Evolutionary conservation across 2,888 invertebrate genomes (phyloP).

Genomic region (Callinectes sapidus): DNA sequence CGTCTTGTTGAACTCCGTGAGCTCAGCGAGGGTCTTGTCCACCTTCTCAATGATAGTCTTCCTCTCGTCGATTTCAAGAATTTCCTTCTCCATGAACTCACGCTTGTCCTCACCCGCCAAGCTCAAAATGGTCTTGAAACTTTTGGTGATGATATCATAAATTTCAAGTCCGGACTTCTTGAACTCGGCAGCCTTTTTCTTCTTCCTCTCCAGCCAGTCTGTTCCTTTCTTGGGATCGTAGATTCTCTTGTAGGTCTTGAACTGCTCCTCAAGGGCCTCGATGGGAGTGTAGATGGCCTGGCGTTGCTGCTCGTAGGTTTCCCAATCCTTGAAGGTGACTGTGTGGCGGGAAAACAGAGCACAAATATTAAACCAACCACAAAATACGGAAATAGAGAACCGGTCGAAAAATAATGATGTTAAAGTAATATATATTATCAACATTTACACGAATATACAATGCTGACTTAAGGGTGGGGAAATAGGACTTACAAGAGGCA

Average conservation of each 20-base stretch:
- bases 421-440: neutral
- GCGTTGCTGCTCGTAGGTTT: slow-evolving; percentile 68
- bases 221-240: slow-evolving; percentile 72
- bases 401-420: neutral
- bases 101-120: slow-evolving; percentile 72
- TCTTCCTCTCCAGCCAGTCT: slow-evolving; percentile 73
- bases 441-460: neutral
- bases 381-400: neutral
- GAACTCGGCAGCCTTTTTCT: slow-evolving; percentile 72
- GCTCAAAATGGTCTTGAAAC: slow-evolving; percentile 66
- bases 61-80: slow-evolving; percentile 71
- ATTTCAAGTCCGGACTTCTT: slow-evolving; percentile 62
- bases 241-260: slow-evolving; percentile 72
- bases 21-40: slow-evolving; percentile 66
- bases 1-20: slow-evolving; percentile 68
- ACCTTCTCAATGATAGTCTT: slow-evolving; percentile 69
- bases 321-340: slow-evolving; percentile 72
- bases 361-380: neutral
- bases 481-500: neutral
- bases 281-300: slow-evolving; percentile 67
- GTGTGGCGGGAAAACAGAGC: neutral
- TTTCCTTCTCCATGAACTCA: slow-evolving; percentile 73
- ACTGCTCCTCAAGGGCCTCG: slow-evolving; percentile 70
- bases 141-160: slow-evolving; percentile 62
- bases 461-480: neutral